phyloP scores from a whole-genome alignment of 2,888 invertebrate genomes.

The Chrysolina haemoptera region DNA sequence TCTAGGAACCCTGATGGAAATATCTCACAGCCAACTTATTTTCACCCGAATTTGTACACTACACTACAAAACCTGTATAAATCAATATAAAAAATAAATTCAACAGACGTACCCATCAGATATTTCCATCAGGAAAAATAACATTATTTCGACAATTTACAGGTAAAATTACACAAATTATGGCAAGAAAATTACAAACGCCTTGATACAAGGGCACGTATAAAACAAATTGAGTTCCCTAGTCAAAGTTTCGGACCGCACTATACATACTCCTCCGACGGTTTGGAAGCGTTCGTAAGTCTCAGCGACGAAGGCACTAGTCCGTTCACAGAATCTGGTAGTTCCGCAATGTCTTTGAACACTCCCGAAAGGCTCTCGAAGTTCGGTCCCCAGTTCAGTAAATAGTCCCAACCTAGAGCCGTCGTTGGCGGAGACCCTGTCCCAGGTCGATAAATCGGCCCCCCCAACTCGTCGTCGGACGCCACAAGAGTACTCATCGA shows the following conservation, averaged over 20 bases:
- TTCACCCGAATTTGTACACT: slow-evolving; percentile 9
- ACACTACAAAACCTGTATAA: slow-evolving; percentile 27
- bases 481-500: slow-evolving; percentile 95
- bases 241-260: slow-evolving; percentile 38
- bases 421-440: slow-evolving; percentile 84
- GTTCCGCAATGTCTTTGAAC: slow-evolving; percentile 95
- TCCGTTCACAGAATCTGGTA: slow-evolving; percentile 87
- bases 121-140: slow-evolving; percentile 31
- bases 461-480: slow-evolving; percentile 91
- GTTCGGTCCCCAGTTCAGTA: slow-evolving; percentile 96
- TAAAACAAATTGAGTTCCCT: slow-evolving; percentile 43
- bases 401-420: slow-evolving; percentile 93
- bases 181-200: slow-evolving; percentile 65
- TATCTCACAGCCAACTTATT: slow-evolving; percentile 7
- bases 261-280: slow-evolving; percentile 91
- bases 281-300: slow-evolving; percentile 86
- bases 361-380: slow-evolving; percentile 96
- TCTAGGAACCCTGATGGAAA: slow-evolving; percentile 48
- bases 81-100: slow-evolving; percentile 36
- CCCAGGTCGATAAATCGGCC: slow-evolving; percentile 83
- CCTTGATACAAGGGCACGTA: slow-evolving; percentile 66
- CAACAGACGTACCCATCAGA: neutral
- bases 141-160: slow-evolving; percentile 55
- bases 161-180: slow-evolving; percentile 62
- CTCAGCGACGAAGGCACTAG: slow-evolving; percentile 82